These are phyloP conservation scores for Acrobasis suavella DNA, from an alignment of 2,888 invertebrate genomes.

Conservation along the genomic window DNA sequence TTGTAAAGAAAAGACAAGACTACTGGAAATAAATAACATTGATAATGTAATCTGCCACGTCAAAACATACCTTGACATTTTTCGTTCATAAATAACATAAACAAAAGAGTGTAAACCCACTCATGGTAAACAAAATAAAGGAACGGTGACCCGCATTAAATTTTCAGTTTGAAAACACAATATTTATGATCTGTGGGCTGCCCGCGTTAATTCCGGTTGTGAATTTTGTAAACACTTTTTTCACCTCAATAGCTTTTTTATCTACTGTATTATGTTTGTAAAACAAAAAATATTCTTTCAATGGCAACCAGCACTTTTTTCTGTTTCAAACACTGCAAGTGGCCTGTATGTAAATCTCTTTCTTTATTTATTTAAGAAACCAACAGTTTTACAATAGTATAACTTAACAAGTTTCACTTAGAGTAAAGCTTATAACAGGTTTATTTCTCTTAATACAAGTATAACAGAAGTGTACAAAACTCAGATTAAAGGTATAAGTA, in stretches of 20 bases:
- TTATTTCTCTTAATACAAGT: no score
- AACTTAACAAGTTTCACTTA: no score
- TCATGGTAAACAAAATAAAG: conserved; percentile 25
- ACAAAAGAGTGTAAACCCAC: conserved; percentile 10
- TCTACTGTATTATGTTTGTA: no score
- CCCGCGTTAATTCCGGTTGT: conserved; percentile 3
- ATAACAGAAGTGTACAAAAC: no score
- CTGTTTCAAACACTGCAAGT: background rate
- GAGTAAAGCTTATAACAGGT: no score
- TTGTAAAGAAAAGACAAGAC: no score
- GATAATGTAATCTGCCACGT: background rate
- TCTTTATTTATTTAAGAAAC: no score
- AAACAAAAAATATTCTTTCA: no score
- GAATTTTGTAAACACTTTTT: background rate
- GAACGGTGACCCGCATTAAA: conserved; percentile 29
- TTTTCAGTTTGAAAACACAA: conserved; percentile 30
- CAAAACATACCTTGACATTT: conserved; percentile 8
- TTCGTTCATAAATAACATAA: background rate
- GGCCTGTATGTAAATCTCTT: no score
- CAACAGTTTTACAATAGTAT: no score
- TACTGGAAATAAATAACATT: background rate
- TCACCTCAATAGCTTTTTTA: background rate
- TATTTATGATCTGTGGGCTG: conserved; percentile 10
- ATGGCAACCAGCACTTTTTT: no score
- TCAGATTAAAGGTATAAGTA: no score